Evolutionary conservation across 2,113 vertebrate species (phyloP), one percentile per base, ranked within the genome.

Genomic region (Oryzias woworae): DNA sequence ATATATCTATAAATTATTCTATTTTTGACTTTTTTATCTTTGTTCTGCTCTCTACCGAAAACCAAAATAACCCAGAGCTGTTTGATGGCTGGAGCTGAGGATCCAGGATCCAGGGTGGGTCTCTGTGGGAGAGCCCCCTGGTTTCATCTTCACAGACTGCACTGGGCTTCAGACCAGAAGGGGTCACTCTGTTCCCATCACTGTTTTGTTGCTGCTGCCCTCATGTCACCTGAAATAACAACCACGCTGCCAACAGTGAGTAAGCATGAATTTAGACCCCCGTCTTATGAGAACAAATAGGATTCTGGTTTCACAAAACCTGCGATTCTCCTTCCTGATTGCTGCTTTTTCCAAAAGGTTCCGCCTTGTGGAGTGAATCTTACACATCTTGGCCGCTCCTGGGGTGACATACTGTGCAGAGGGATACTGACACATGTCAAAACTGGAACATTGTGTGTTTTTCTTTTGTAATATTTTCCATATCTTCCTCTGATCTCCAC

Each of bases 151-250:
- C 36, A 36, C n/a, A 48, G 65, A 58, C 58, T 66, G 43, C 41
- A 58, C 57, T 49, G 75, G 77, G 69, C 69, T 66, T 68, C 75
- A 82, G 68, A 85, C 89, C 90, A 89, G 89, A 89, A 90, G 90
- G 81, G 90, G 88, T 89, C 90, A 88, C 84, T 87, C 73, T 87
- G 86, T 62, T 62, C 68, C 85, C 78, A 74, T 69, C 66, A 23
- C 83, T 81, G 58, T 43, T 22, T 53, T 51, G 46, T 41, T 43
- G 51, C 4, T 67, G 24, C 55, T 65, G 43, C 24, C 59, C 51
- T 61, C 52, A 66, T 69, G 65, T 26, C 45, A 18, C 14, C 58
- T 42, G n/a, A 54, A 26, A 26, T 67, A 56, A 61, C 48, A 58
- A 28, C 43, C 58, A 45, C 0, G n/a, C 24, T 16, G 4, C 59